These are phyloP conservation scores for Portevinia maculata DNA, from an alignment of 2,888 invertebrate species.

Conservation along the genomic window DNA sequence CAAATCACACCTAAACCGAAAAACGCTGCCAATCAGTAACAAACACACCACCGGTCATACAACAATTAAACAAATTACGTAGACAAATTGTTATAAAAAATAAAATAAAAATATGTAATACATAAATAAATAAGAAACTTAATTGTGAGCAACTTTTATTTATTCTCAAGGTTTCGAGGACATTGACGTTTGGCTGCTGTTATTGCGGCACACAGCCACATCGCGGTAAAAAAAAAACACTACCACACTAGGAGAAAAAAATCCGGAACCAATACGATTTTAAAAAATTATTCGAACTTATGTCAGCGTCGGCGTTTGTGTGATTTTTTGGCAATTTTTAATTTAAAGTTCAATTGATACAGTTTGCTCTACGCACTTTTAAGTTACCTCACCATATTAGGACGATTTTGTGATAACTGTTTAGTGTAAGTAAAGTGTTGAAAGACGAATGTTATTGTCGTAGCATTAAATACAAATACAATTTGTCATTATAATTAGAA, in stretches of 20 bases:
- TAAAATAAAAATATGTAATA: conserved; percentile 16
- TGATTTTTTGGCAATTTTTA: neutral
- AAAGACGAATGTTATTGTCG: conserved; percentile 39
- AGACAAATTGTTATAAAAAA: conserved; percentile 45
- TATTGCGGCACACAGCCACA: conserved; percentile 29
- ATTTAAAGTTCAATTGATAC: conserved; percentile 38
- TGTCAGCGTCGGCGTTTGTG: conserved; percentile 10
- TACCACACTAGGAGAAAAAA: conserved; percentile 34
- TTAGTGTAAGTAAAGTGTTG: conserved; percentile 36
- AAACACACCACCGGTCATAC: conserved; percentile 18
- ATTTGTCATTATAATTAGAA: conserved; percentile 60
- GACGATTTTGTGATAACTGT: conserved; percentile 38
- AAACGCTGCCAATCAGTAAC: conserved; percentile 3
- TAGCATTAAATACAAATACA: too few species aligned
- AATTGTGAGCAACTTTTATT: conserved; percentile 59
- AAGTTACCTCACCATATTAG: conserved; percentile 17
- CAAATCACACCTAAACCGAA: conserved; percentile 41
- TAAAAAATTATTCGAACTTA: conserved; percentile 40
- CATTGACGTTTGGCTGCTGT: conserved; percentile 68
- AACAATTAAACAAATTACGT: conserved; percentile 64
- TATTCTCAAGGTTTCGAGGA: conserved; percentile 73
- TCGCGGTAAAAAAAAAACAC: conserved; percentile 35
- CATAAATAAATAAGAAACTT: conserved; percentile 26
- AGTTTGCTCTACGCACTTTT: neutral
- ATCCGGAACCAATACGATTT: conserved; percentile 71